Evolutionary conservation across 1,140 invertebrate genomes (phyloP).

Genomic region (Glossosoma conforme): DNA sequence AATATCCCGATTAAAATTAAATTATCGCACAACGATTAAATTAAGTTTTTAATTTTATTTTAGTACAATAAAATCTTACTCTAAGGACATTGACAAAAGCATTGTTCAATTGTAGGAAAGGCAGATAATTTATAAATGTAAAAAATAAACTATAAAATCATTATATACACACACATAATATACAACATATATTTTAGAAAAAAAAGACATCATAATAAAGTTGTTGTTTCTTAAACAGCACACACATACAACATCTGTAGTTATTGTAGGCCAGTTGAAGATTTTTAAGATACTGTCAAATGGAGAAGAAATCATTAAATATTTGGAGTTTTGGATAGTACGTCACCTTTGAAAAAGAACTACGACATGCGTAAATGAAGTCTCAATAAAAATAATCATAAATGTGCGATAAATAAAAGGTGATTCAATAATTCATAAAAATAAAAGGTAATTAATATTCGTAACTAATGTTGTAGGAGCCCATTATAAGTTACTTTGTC

Average conservation of each 20-base stretch:
- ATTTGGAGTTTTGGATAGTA: constrained; percentile 55
- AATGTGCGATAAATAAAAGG: constrained; percentile 2
- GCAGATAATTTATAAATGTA: too few species aligned
- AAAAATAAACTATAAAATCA: too few species aligned
- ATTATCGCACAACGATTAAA: too few species aligned
- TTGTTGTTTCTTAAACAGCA: constrained; percentile 35
- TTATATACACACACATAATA: too few species aligned
- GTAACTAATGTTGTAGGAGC: neutral
- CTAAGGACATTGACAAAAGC: too few species aligned
- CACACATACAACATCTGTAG: constrained; percentile 27
- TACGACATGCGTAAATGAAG: constrained; percentile 25
- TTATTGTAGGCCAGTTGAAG: constrained; percentile 18
- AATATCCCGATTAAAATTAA: too few species aligned
- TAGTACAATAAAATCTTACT: too few species aligned
- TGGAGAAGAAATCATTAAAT: constrained; percentile 22
- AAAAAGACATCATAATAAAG: too few species aligned
- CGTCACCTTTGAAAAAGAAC: constrained; percentile 48
- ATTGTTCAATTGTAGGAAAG: too few species aligned
- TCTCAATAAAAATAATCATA: neutral
- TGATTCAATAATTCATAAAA: neutral
- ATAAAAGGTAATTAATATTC: neutral
- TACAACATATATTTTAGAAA: constrained; percentile 27
- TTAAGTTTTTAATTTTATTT: too few species aligned
- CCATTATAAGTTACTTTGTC: neutral
- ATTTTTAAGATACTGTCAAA: constrained; percentile 12